Base-by-base conservation (phyloP, 2,888 invertebrate genomes). In the Cheilosia grossa region DNA sequence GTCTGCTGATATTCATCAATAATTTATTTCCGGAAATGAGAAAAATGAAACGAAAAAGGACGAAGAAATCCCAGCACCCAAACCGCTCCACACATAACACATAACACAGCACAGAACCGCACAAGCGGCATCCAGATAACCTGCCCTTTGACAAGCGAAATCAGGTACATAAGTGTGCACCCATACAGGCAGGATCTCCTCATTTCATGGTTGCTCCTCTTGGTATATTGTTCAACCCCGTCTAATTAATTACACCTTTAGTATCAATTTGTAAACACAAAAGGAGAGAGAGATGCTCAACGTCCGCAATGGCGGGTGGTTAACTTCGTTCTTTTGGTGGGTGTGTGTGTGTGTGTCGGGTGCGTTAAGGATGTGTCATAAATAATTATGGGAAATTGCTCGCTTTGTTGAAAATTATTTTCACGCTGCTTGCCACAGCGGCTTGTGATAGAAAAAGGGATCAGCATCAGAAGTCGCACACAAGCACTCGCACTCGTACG, bases 221-320 rank as follows among this genome's bases (percentile, higher is more conserved):
- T 13, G 21, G 51, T 17, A 47, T 27, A 51, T 51, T 51, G 51
- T 51, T 51, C 51, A 24, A 24, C 24, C n/a, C 15, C 24, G 51
- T 51, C 27, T 51, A 51, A 51, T 51, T 51, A 51, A 51, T 51
- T 51, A 51, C 51, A 51, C 51, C 51, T 51, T 51, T 24, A 51
- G 51, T 51, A 51, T 51, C 51, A 51, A 51, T 51, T 51, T 51
- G 51, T 51, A 51, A 51, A 51, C 24, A 6, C 27, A 27, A 51
- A 51, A 1, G 24, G 7, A 51, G 4, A 24, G 1, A 9, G 13
- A 5, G 51, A 27, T 24, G 24, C 15, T 21, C 24, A 4, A 24
- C 13, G 13, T 17, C 17, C 17, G 1, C 44, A 17, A 9, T 44
- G 44, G 17, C 4, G 44, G 15, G 44, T 42, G 15, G 6, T 44